Base-by-base conservation (phyloP, 2,797 vertebrate genomes). In the Lithobates pipiens region DNA sequence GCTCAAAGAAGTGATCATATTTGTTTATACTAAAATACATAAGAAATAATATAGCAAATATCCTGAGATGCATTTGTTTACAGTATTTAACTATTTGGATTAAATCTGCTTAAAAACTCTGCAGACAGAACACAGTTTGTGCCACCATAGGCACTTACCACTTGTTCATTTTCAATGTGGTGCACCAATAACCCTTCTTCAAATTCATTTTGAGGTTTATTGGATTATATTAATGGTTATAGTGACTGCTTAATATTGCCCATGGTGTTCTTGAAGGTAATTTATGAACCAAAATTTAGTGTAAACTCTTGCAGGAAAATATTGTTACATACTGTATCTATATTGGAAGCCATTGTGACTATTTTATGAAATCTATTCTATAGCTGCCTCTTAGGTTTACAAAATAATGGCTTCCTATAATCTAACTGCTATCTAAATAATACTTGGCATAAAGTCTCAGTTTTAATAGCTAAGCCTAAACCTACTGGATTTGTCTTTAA, bases 31-130 rank as follows among this genome's bases (percentile, higher is more conserved):
- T 88, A 86, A 88, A 88, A 88, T 92, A 91, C 85, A 88, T 75
- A 91, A 89, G 86, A 89, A 91, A 89, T 85, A 90, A 91, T 91
- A 89, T 92, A 93, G 90, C 90, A 92, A 92, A 91, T 91, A 93
- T 93, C 93, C 93, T 93, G 92, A 94, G 92, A 92, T 90, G 88
- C 85, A 78, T 91, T 90, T 89, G 82, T 87, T 93, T 92, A 90
- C 89, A 88, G 71, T 91, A 83, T 85, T 89, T 89, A 84, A 84
- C 88, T 87, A 91, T 90, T 88, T 91, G 57, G 61, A 34, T 90
- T 88, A 87, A 86, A 89, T 74, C 71, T 83, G 89, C 88, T 83
- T 86, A 73, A 88, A 89, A 91, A 89, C 84, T 89, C 88, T 84
- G 82, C 88, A 89, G 68, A 34, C 32, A 88, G 75, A 83, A 88